Evolutionary conservation across 53 echinoderm and acorn worm species (phyloP).

Genomic region (Actinopyga echinites): DNA sequence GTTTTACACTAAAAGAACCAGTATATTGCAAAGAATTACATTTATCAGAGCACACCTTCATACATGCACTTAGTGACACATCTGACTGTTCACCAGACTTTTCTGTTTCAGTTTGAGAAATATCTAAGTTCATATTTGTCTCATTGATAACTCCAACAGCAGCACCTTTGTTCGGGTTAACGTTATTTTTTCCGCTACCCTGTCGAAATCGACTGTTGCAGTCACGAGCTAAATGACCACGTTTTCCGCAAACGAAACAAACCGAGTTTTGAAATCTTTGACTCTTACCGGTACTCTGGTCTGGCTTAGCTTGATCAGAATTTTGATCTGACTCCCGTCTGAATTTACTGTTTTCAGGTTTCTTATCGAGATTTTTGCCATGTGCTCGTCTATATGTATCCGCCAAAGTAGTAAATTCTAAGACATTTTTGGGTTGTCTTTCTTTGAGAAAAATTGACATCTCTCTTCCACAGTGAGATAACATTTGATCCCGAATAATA

Average conservation of each 20-base stretch:
- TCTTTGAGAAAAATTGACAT: constrained; percentile 58
- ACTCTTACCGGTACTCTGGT: too few species aligned
- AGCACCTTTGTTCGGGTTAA: too few species aligned
- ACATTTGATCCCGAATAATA: constrained; percentile 55
- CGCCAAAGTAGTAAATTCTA: constrained; percentile 36
- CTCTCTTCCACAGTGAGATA: constrained; percentile 49
- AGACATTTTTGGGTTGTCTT: constrained; percentile 29
- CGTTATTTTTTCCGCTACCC: background rate
- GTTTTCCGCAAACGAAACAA: background rate
- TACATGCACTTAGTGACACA: background rate
- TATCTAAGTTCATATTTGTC: background rate
- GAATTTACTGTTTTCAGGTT: background rate
- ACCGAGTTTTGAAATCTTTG: background rate
- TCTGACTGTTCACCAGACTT: background rate
- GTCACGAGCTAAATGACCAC: constrained; percentile 14
- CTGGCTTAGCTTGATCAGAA: background rate
- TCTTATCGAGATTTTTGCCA: background rate
- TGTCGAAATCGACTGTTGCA: background rate
- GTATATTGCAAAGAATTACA: too few species aligned
- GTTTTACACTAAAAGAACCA: background rate
- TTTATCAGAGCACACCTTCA: background rate
- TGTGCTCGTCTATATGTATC: constrained; percentile 63
- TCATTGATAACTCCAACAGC: too few species aligned
- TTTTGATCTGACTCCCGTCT: background rate
- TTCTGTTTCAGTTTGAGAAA: background rate